A percentile compares a stretch with the other conserved stretches of the same genome.
These are phyloP conservation scores for Tor tambroides DNA, from an alignment of 2,113 vertebrate species.

Conservation along the genomic window DNA sequence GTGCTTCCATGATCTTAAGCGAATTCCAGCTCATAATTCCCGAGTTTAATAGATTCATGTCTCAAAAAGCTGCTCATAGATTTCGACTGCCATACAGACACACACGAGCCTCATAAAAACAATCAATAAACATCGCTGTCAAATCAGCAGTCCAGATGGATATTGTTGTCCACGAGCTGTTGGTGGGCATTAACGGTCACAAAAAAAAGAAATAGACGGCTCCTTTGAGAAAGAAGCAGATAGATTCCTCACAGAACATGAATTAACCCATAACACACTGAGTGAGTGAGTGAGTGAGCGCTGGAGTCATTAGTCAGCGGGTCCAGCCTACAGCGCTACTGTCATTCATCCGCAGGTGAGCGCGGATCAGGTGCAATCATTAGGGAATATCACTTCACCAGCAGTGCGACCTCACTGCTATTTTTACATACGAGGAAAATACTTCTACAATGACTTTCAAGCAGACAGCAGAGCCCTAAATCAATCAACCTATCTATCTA, in stretches of 20 bases:
- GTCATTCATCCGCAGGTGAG: conserved; percentile 31
- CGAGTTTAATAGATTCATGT: conserved; percentile 9
- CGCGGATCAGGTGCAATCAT: not conserved
- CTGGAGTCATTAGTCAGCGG: conserved; percentile 44
- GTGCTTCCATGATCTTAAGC: conserved; percentile 7
- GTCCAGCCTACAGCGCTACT: conserved; percentile 21
- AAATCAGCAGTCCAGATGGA: conserved; percentile 31
- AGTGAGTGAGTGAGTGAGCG: conserved; percentile 24
- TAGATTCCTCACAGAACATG: conserved; percentile 23
- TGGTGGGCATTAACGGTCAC: not conserved
- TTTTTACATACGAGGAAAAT: not conserved
- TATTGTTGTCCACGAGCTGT: conserved; percentile 13
- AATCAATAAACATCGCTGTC: conserved; percentile 45
- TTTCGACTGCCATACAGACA: not conserved
- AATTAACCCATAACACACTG: conserved; percentile 54
- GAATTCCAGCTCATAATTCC: not conserved
- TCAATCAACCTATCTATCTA: not conserved
- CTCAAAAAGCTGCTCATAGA: conserved; percentile 21
- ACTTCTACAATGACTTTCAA: not conserved
- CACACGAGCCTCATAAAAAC: not conserved
- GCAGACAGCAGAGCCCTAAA: no score
- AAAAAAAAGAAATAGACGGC: conserved; percentile 15
- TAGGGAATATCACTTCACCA: not conserved
- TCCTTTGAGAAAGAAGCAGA: conserved; percentile 28
- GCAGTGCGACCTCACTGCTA: not conserved